Conservation (phyloP, 2,888 invertebrate species). For the Nysson spinosus region DNA sequence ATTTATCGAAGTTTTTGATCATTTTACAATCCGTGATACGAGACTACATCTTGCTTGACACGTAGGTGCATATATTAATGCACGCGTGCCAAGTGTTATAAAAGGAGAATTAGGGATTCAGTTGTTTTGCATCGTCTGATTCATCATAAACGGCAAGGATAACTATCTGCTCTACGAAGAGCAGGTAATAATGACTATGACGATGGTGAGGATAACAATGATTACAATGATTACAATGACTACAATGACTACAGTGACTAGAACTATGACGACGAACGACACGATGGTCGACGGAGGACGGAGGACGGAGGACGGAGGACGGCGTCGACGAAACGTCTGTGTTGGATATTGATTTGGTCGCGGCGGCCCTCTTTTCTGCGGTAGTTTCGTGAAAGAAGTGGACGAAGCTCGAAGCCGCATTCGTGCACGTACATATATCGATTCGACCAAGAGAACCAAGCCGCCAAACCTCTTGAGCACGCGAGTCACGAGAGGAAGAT, state of each 20-base stretch:
- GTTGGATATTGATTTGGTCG: slow-evolving; percentile 63
- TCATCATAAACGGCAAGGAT: background rate
- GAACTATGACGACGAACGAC: slow-evolving; percentile 6
- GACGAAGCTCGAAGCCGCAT: slow-evolving; percentile 65
- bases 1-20: no score
- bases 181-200: no score
- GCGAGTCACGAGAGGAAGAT: slow-evolving; percentile 41
- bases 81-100: background rate
- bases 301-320: slow-evolving; percentile 36
- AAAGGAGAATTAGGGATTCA: slow-evolving; percentile 36
- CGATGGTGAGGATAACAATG: no score
- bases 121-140: slow-evolving; percentile 10
- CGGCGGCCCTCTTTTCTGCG: slow-evolving; percentile 64
- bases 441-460: slow-evolving; percentile 54
- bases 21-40: background rate
- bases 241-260: no score
- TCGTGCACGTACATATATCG: slow-evolving; percentile 66
- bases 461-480: slow-evolving; percentile 40
- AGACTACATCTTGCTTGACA: background rate
- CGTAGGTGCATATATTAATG: background rate
- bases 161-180: no score
- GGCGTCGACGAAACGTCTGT: slow-evolving; percentile 57
- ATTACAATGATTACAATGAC: no score
- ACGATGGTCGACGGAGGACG: slow-evolving; percentile 30
- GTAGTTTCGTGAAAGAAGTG: slow-evolving; percentile 65